phyloP scores from a whole-genome alignment of 2,797 vertebrate genomes.

The Oreonectes daqikongensis region DNA sequence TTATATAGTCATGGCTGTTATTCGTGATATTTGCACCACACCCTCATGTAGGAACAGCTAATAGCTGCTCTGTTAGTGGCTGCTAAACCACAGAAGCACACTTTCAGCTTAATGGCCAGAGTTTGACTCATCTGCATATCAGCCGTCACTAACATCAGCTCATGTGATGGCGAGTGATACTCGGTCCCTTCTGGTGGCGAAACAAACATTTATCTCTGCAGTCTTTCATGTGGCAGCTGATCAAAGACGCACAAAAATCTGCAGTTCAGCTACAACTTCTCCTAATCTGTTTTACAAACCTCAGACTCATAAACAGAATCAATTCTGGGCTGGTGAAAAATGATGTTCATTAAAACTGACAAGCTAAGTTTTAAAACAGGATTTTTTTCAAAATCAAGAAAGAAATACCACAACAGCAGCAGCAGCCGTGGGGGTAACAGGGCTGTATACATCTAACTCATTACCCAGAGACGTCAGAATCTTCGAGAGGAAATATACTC shows the following conservation, averaged over 20 bases:
- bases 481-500: too few species aligned
- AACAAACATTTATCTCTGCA: slow-evolving; percentile 1
- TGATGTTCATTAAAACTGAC: too few species aligned
- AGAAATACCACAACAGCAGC: too few species aligned
- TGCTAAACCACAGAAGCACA: not conserved
- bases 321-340: too few species aligned
- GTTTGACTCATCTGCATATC: slow-evolving; percentile 15
- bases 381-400: too few species aligned
- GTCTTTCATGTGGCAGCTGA: slow-evolving; percentile 30
- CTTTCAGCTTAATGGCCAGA: not conserved
- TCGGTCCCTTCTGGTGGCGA: slow-evolving; percentile 37
- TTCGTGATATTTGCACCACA: not conserved
- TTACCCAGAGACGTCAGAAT: too few species aligned
- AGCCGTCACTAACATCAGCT: not conserved
- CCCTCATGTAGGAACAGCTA: slow-evolving; percentile 1
- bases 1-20: not conserved
- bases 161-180: not conserved
- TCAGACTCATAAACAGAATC: too few species aligned
- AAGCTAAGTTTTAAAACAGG: too few species aligned
- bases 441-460: too few species aligned
- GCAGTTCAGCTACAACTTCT: too few species aligned
- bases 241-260: slow-evolving; percentile 17
- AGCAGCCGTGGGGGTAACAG: too few species aligned
- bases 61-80: not conserved
- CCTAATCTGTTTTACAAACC: too few species aligned